phyloP scores from a whole-genome alignment of 1,140 invertebrate genomes.

The Drosophila lini region DNA sequence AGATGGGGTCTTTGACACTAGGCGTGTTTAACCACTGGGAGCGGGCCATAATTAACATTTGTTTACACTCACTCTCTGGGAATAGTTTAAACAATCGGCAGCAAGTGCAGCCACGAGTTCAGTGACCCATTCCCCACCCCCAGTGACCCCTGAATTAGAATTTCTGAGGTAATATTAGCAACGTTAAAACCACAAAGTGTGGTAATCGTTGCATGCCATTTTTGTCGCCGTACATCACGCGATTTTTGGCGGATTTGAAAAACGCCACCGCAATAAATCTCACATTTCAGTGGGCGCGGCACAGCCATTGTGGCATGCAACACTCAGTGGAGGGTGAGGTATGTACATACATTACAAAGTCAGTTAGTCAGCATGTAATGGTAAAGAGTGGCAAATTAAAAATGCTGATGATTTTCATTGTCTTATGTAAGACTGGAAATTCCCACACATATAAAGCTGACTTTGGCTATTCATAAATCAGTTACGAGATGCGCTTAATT shows the following conservation, averaged over 20 bases:
- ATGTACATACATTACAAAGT: conserved; percentile 10
- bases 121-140: conserved; percentile 1
- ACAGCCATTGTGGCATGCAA: conserved; percentile 24
- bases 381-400: conserved; percentile 20
- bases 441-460: conserved; percentile 19
- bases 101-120: conserved; percentile 32
- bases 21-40: conserved; percentile 2
- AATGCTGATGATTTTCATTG: conserved; percentile 34
- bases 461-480: conserved; percentile 23
- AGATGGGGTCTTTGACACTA: conserved; percentile 31
- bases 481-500: conserved; percentile 6
- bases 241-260: conserved; percentile 18
- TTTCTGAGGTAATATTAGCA: conserved; percentile 10
- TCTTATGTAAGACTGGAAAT: conserved; percentile 17
- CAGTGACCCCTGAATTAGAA: conserved; percentile 16
- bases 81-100: conserved; percentile 45
- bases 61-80: conserved; percentile 38
- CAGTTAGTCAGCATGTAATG: conserved; percentile 33
- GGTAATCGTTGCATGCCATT: conserved; percentile 19
- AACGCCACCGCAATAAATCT: conserved; percentile 5
- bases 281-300: conserved; percentile 12
- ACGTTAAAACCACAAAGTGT: conserved; percentile 8
- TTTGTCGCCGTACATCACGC: conserved; percentile 25
- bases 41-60: conserved; percentile 36
- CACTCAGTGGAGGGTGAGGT: background rate